Base-by-base conservation (phyloP, 1,140 invertebrate genomes). In the Drosophila paulistorum region DNA sequence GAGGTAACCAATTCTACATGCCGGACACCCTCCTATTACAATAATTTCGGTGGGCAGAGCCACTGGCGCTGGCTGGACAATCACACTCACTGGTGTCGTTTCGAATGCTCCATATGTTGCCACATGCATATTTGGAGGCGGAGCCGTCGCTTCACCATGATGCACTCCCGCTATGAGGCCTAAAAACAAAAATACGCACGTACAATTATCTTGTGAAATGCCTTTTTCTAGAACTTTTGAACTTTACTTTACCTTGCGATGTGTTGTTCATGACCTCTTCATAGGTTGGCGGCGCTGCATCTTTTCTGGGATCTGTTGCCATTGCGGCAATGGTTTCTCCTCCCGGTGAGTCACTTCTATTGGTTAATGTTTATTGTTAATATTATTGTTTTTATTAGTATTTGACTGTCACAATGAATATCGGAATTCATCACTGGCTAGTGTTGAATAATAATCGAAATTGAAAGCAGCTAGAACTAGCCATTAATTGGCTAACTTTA, bases 1-100 rank as follows among this genome's bases (percentile, higher is more conserved):
- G 60, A 97, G 90, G 37, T 96, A 93, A 10, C 96, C 96, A 77
- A 96, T 95, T 81, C 96, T 93, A 90, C 96, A 97, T 7, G 95
- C 94, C 59, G 96, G 96, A 93, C 96, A 97, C 6, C 94, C 95
- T 5, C 96, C 96, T 48, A 96, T 94, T 13, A 96, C 87, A 77
- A 96, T 95, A 14, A 96, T 95, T 76, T 95, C 94, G 20, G 93
- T 92, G 17, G 94, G 93, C 48, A 94, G 79, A 9, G 90, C 75
- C n/a, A 85, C 66, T 10, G 85, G 60, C 5, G 87, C 71, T 17
- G 70, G 74, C 60, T 85, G 89, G 13, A 89, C 76, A 2, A 86
- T 68, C 51, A 91, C 85, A 45, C 74, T 91, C 0, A 92, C 92
- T 45, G 90, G 80, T 1, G 90, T 91, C 14, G 85, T 77, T 55